Evolutionary conservation across 2,113 vertebrate genomes (phyloP).

Genomic region (Xerus inauris): DNA sequence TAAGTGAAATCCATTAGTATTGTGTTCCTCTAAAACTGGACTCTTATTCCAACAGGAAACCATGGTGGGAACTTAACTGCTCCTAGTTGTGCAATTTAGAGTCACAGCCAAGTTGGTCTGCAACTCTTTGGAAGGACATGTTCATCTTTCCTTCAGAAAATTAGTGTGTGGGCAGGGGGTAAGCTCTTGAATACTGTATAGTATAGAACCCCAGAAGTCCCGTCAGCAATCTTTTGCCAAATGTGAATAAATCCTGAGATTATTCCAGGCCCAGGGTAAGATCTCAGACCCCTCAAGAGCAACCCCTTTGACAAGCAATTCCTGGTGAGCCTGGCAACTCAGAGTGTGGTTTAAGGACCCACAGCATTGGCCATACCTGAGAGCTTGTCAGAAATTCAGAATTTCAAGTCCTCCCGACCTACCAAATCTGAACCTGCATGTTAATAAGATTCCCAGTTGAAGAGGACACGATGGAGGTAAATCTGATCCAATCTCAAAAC

Average conservation of each 20-base stretch:
- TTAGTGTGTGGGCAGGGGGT: neutral
- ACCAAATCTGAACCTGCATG: neutral
- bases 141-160: neutral
- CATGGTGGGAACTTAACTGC: neutral
- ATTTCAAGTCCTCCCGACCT: neutral
- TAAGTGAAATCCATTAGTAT: neutral
- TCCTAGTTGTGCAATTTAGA: neutral
- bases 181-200: neutral
- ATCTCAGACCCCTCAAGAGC: neutral
- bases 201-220: neutral
- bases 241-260: neutral
- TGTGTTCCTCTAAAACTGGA: neutral
- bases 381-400: neutral
- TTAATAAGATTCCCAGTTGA: slow-evolving; percentile 1
- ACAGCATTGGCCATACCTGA: neutral
- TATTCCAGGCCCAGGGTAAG: neutral
- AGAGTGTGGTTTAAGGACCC: neutral
- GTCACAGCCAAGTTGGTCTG: neutral
- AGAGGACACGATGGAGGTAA: neutral
- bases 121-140: neutral
- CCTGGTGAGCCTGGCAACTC: neutral
- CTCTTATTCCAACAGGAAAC: neutral
- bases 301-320: neutral
- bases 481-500: slow-evolving; percentile 17
- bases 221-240: neutral